Evolutionary conservation across 1,140 invertebrate genomes (phyloP).

Genomic region (Philopotamus ludificatus): DNA sequence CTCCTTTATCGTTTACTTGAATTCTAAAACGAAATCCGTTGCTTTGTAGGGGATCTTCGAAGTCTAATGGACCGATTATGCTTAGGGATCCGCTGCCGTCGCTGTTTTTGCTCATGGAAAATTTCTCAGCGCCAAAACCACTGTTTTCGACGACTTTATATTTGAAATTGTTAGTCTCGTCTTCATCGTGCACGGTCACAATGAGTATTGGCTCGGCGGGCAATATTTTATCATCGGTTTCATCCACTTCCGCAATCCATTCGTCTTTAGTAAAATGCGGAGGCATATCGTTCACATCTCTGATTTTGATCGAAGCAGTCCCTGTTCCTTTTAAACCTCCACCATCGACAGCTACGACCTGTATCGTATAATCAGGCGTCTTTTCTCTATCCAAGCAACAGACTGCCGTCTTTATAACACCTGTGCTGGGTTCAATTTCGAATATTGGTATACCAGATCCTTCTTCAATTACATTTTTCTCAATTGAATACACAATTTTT

Average conservation of each 20-base stretch:
- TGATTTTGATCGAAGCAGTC: slow-evolving; percentile 62
- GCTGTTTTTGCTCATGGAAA: slow-evolving; percentile 65
- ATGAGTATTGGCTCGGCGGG: slow-evolving; percentile 64
- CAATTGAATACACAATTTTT: slow-evolving; percentile 64
- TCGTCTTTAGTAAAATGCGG: slow-evolving; percentile 66
- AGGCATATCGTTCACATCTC: slow-evolving; percentile 64
- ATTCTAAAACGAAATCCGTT: slow-evolving; percentile 62
- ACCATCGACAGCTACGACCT: slow-evolving; percentile 65
- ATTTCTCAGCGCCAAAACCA: slow-evolving; percentile 65
- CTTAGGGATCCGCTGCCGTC: slow-evolving; percentile 68
- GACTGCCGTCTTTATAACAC: slow-evolving; percentile 64
- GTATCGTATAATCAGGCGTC: slow-evolving; percentile 67
- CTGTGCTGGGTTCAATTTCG: slow-evolving; percentile 64
- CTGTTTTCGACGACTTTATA: slow-evolving; percentile 61
- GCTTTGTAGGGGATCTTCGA: slow-evolving; percentile 60
- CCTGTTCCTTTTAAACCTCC: slow-evolving; percentile 60
- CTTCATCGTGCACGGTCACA: slow-evolving; percentile 65
- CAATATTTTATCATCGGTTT: slow-evolving; percentile 61
- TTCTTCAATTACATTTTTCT: slow-evolving; percentile 70
- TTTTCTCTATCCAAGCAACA: slow-evolving; percentile 66
- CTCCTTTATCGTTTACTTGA: slow-evolving; percentile 59
- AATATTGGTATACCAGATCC: slow-evolving; percentile 64
- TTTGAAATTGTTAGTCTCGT: slow-evolving; percentile 61
- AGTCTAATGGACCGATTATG: slow-evolving; percentile 63
- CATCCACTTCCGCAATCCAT: slow-evolving; percentile 66